Evolutionary conservation across 23 tunicate genomes (phyloP).

Genomic region (Ascidia mentula): DNA sequence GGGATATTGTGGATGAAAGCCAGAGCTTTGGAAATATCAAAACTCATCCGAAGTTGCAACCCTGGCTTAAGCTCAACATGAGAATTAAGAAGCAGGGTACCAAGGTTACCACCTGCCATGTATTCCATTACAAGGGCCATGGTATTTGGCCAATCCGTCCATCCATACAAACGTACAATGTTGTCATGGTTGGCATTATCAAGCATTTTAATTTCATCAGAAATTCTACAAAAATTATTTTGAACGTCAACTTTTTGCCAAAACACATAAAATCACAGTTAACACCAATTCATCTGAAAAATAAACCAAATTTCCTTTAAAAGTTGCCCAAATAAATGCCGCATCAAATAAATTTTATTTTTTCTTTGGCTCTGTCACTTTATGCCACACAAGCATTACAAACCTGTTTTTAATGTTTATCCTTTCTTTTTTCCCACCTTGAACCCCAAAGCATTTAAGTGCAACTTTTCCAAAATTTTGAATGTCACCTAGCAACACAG

Average conservation of each 20-base stretch:
- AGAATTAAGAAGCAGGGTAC: neutral
- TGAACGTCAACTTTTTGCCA: neutral
- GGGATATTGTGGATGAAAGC: neutral
- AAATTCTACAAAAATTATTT: neutral
- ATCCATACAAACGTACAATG: neutral
- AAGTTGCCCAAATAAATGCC: neutral
- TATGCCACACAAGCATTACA: neutral
- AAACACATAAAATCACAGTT: neutral
- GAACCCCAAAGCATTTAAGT: neutral
- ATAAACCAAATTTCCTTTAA: neutral
- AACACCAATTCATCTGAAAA: neutral
- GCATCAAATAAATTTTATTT: no score
- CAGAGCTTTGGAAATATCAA: neutral
- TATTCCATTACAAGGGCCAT: constrained; percentile 9
- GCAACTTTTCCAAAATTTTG: neutral
- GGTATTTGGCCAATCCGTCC: constrained; percentile 7
- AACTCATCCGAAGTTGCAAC: neutral
- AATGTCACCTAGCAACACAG: neutral
- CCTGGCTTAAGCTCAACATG: neutral
- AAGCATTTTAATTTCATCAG: neutral
- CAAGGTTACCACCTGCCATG: neutral
- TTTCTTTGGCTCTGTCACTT: no score
- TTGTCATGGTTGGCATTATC: neutral
- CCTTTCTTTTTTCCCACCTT: neutral
- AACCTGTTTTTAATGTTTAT: neutral